phyloP scores from a whole-genome alignment of 2,888 invertebrate species.

The Diabrotica balteata region DNA sequence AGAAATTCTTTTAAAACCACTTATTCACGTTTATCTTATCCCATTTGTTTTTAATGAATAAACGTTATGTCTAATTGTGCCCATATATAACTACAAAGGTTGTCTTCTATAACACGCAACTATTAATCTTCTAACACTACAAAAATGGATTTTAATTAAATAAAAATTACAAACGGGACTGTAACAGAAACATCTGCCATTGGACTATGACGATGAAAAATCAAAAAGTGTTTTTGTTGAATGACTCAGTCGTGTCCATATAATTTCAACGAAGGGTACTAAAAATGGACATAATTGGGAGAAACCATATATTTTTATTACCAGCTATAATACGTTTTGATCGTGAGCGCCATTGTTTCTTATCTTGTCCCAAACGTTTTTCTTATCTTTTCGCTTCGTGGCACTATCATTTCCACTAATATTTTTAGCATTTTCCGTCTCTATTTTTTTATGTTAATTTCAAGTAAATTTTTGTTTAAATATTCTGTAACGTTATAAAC shows the following conservation, averaged over 20 bases:
- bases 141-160: conserved; percentile 26
- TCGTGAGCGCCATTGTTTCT: too few species aligned
- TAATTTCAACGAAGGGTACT: too few species aligned
- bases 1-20: not conserved
- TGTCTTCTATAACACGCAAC: conserved; percentile 14
- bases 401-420: too few species aligned
- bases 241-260: not conserved
- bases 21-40: not conserved
- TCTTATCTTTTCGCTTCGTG: too few species aligned
- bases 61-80: not conserved
- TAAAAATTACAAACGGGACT: conserved; percentile 16
- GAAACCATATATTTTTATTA: too few species aligned
- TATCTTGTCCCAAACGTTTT: too few species aligned
- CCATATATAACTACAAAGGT: conserved; percentile 1
- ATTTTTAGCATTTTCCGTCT: too few species aligned
- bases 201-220: conserved; percentile 7
- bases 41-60: conserved; percentile 3
- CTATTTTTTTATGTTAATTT: too few species aligned
- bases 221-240: conserved; percentile 16
- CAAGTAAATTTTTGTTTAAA: too few species aligned
- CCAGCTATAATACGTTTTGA: too few species aligned
- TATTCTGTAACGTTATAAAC: too few species aligned
- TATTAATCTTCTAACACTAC: conserved; percentile 27
- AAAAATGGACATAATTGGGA: too few species aligned
- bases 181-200: conserved; percentile 24